These are phyloP conservation scores for Anarrhichthys ocellatus DNA, from an alignment of 2,113 vertebrate species.

Conservation along the genomic window DNA sequence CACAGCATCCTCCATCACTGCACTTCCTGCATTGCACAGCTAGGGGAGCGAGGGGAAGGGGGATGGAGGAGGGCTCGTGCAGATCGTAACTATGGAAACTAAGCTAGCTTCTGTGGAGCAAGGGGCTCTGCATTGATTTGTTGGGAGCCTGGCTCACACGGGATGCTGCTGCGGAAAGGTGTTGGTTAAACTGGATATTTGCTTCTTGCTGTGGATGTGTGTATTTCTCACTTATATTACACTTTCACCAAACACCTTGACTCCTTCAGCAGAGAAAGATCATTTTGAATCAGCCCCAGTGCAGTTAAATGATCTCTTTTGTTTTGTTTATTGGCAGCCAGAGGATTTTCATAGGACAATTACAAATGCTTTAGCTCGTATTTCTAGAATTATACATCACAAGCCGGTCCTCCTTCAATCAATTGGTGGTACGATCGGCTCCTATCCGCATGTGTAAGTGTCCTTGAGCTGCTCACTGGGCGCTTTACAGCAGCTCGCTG, in stretches of 20 bases:
- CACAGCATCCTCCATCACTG: conserved; percentile 57
- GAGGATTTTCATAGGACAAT: background rate
- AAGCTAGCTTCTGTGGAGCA: conserved; percentile 44
- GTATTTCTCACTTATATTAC: background rate
- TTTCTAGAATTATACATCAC: background rate
- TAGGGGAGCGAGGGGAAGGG: conserved; percentile 33
- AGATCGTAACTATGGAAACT: conserved; percentile 80
- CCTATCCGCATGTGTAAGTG: background rate
- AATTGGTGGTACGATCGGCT: background rate
- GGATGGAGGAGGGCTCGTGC: conserved; percentile 9
- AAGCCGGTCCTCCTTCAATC: background rate
- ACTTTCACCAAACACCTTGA: background rate
- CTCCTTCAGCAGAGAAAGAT: background rate
- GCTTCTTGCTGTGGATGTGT: background rate
- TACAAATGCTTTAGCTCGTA: background rate
- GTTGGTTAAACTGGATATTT: background rate
- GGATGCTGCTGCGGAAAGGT: conserved; percentile 14
- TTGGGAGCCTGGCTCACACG: background rate
- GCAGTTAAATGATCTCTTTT: background rate
- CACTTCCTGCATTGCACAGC: conserved; percentile 49
- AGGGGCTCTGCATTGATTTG: conserved; percentile 60
- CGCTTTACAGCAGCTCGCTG: background rate
- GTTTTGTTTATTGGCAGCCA: background rate
- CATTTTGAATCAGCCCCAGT: background rate
- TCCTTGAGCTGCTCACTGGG: background rate